Conservation (phyloP, 2,797 vertebrate genomes). For the Acanthopagrus latus region DNA sequence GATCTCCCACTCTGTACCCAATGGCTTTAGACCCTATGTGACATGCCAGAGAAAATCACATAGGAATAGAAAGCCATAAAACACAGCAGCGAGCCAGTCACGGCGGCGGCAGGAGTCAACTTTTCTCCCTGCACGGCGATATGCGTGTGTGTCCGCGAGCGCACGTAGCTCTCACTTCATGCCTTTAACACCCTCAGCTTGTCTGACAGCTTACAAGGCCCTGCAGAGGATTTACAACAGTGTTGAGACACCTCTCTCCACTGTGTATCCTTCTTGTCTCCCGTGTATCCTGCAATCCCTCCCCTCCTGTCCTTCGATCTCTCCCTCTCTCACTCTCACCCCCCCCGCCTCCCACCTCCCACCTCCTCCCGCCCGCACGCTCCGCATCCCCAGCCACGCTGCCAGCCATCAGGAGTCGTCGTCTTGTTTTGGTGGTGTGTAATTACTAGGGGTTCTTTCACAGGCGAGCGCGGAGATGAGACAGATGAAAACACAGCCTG, state of each 20-base stretch:
- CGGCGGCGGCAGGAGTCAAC: slow-evolving; percentile 50
- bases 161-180: slow-evolving; percentile 39
- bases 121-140: slow-evolving; percentile 38
- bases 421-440: slow-evolving; percentile 63
- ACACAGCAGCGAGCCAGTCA: slow-evolving; percentile 89
- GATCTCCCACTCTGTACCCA: slow-evolving; percentile 94
- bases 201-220: slow-evolving; percentile 81
- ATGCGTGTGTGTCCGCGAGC: slow-evolving; percentile 14
- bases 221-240: slow-evolving; percentile 78
- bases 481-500: slow-evolving; percentile 75
- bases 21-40: slow-evolving; percentile 99
- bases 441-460: slow-evolving; percentile 59
- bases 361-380: not conserved
- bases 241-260: slow-evolving; percentile 63
- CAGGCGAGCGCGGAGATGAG: slow-evolving; percentile 54
- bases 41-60: slow-evolving; percentile 96
- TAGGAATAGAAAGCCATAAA: slow-evolving; percentile 99
- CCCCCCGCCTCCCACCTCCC: not conserved
- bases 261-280: slow-evolving; percentile 64
- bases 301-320: slow-evolving; percentile 26
- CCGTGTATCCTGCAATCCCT: slow-evolving; percentile 39
- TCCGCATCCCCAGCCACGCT: slow-evolving; percentile 5
- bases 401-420: slow-evolving; percentile 38
- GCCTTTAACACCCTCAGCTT: slow-evolving; percentile 73
- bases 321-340: slow-evolving; percentile 4